Conservation (phyloP, 2,888 invertebrate genomes). For the Drosophila helvetica region DNA sequence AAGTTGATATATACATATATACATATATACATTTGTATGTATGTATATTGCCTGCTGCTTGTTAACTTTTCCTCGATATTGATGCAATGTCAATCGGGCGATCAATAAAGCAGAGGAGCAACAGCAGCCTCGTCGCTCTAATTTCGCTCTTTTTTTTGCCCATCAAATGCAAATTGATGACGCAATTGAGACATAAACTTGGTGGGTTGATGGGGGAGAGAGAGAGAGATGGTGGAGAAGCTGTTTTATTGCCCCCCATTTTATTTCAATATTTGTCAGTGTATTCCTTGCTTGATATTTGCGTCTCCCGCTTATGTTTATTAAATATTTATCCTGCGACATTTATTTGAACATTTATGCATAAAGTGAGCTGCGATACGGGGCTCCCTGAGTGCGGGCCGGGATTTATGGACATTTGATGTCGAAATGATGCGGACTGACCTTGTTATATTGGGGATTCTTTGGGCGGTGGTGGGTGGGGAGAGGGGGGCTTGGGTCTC, state of each 20-base stretch:
- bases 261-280: slow-evolving; percentile 53
- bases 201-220: not conserved
- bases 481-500: not conserved
- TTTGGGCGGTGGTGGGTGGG: too few relatives aligned
- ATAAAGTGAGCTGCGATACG: slow-evolving; percentile 16
- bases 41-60: slow-evolving; percentile 16
- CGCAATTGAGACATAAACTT: slow-evolving; percentile 45
- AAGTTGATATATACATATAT: slow-evolving; percentile 11
- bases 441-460: slow-evolving; percentile 52
- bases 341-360: slow-evolving; percentile 52
- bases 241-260: slow-evolving; percentile 39
- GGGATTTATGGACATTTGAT: slow-evolving; percentile 65
- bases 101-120: slow-evolving; percentile 28
- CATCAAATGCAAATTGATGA: slow-evolving; percentile 60
- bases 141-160: slow-evolving; percentile 31
- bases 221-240: not conserved
- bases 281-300: slow-evolving; percentile 34
- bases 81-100: slow-evolving; percentile 59
- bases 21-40: slow-evolving; percentile 10
- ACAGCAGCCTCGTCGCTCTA: slow-evolving; percentile 30
- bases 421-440: slow-evolving; percentile 65
- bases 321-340: slow-evolving; percentile 68
- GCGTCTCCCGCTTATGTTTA: slow-evolving; percentile 51
- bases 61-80: slow-evolving; percentile 57
- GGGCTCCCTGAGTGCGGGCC: slow-evolving; percentile 21